Evolutionary conservation across 2,888 invertebrate species (phyloP).

Genomic region (Acanthosepion lycidas): DNA sequence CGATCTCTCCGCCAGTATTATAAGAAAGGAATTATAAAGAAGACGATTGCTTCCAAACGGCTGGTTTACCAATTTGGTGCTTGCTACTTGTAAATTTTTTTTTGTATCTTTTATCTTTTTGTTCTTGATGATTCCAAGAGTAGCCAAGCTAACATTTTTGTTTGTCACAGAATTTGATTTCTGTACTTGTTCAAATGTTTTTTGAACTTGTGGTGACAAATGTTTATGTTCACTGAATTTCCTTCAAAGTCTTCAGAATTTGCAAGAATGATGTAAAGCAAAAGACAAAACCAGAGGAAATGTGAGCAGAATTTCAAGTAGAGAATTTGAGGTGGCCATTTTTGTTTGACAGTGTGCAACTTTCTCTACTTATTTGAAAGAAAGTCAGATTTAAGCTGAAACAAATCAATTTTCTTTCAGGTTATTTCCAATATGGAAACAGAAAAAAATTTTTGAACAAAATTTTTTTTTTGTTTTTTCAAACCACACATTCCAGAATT

Average conservation of each 20-base stretch:
- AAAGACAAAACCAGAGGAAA: neutral
- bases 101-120: no score
- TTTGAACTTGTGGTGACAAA: neutral
- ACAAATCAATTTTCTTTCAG: neutral
- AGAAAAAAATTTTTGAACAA: neutral
- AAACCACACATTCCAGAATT: neutral
- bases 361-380: neutral
- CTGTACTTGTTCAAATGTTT: neutral
- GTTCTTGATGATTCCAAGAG: neutral
- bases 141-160: neutral
- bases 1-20: constrained; percentile 98
- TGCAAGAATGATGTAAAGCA: neutral
- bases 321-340: neutral
- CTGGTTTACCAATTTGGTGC: constrained; percentile 99
- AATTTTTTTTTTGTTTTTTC: neutral
- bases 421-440: neutral
- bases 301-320: neutral
- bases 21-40: constrained; percentile 92
- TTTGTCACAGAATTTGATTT: neutral
- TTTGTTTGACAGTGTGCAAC: neutral
- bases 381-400: neutral
- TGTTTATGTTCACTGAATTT: neutral
- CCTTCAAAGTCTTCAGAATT: neutral
- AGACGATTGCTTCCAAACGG: constrained; percentile 97
- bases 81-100: constrained; percentile 85